Conservation (phyloP, 2,113 vertebrate species). For the Hystrix cristata region DNA sequence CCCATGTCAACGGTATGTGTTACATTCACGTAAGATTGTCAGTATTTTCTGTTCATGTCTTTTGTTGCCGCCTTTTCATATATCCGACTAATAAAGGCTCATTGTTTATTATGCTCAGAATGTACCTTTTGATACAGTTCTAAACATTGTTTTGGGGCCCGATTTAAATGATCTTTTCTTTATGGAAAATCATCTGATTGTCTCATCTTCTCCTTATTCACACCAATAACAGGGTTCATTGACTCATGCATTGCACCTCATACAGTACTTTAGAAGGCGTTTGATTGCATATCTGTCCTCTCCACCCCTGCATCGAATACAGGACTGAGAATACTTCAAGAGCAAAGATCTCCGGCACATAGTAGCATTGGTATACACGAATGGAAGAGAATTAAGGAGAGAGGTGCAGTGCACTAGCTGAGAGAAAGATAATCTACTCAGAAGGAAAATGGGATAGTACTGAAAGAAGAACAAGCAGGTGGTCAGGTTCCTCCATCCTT, state of each 20-base stretch:
- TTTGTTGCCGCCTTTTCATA: not conserved
- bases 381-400: not conserved
- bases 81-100: not conserved
- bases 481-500: too few species aligned
- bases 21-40: not conserved
- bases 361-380: too few species aligned
- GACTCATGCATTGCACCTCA: fast-evolving
- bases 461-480: fast-evolving
- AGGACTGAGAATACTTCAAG: not conserved
- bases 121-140: not conserved
- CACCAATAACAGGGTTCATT: not conserved
- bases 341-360: not conserved
- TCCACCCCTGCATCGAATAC: fast-evolving
- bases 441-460: not conserved
- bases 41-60: not conserved
- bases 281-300: not conserved
- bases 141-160: not conserved
- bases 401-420: too few species aligned
- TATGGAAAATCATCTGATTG: not conserved
- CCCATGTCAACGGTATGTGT: fast-evolving
- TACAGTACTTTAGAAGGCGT: not conserved
- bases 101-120: not conserved
- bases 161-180: not conserved
- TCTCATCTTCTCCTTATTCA: not conserved
- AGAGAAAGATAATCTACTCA: not conserved